phyloP scores from a whole-genome alignment of 1,140 invertebrate genomes.

The Acromyrmex echinatior region DNA sequence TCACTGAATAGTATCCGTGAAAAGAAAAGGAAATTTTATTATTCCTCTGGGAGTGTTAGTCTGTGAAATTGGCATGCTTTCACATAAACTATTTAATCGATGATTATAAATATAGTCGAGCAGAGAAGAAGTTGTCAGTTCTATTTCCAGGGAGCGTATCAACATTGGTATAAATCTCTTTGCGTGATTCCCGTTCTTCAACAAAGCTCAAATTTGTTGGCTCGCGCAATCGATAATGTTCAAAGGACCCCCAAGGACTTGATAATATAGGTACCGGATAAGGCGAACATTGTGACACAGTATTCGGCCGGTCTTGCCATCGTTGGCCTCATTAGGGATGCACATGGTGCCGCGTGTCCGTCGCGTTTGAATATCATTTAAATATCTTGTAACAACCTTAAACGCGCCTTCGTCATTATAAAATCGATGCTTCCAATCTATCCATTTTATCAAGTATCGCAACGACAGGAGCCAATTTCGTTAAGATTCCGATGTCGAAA shows the following conservation, averaged over 20 bases:
- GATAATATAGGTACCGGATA: constrained; percentile 48
- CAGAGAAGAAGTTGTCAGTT: constrained; percentile 43
- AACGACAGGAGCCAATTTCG: background rate
- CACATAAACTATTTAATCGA: constrained; percentile 53
- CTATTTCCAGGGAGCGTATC: constrained; percentile 49
- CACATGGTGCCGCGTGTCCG: constrained; percentile 66
- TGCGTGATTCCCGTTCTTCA: constrained; percentile 61
- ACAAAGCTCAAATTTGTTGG: constrained; percentile 62
- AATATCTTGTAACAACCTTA: constrained; percentile 30
- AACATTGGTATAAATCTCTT: constrained; percentile 60
- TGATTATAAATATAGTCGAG: constrained; percentile 34
- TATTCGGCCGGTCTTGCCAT: constrained; percentile 54
- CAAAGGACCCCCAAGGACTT: constrained; percentile 47
- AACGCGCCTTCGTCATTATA: constrained; percentile 12
- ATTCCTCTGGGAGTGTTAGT: constrained; percentile 10
- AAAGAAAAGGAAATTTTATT: background rate
- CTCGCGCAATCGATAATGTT: constrained; percentile 59
- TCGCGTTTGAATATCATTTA: constrained; percentile 21
- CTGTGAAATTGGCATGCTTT: constrained; percentile 27
- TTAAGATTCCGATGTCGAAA: background rate
- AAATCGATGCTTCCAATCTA: background rate
- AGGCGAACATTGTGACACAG: constrained; percentile 67
- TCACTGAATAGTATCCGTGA: background rate
- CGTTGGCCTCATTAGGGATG: constrained; percentile 78
- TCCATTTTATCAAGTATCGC: background rate